A percentile compares a stretch with the other conserved stretches of the same genome.
phyloP scores from a whole-genome alignment of 2,797 vertebrate genomes.

The Leontocebus nigricollis region DNA sequence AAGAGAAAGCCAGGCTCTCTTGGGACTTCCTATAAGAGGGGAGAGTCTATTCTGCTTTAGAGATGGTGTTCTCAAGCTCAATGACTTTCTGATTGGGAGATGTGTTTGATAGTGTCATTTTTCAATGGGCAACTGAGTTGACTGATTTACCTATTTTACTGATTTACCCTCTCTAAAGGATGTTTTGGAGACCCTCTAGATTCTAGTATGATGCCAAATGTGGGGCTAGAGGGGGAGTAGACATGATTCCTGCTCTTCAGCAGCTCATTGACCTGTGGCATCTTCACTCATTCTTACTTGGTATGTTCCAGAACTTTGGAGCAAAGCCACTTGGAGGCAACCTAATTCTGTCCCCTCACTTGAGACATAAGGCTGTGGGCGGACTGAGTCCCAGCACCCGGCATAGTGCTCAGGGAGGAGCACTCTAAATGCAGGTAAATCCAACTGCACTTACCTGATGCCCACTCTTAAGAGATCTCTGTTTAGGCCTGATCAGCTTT shows the following conservation, averaged over 20 bases:
- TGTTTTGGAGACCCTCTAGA: not conserved
- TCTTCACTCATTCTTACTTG: not conserved
- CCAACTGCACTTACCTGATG: not conserved
- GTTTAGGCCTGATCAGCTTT: not conserved
- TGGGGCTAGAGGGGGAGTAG: not conserved
- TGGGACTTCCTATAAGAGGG: not conserved
- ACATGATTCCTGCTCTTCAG: not conserved
- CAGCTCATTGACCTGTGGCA: not conserved
- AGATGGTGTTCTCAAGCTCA: not conserved
- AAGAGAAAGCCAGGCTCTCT: not conserved
- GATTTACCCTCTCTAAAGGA: not conserved
- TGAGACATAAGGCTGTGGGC: not conserved
- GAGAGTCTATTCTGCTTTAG: not conserved
- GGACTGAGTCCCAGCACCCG: not conserved
- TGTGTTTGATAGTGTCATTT: not conserved
- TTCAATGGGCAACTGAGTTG: not conserved
- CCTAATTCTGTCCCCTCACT: not conserved
- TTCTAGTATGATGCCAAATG: not conserved
- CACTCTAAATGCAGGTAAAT: not conserved
- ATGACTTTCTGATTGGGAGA: not conserved
- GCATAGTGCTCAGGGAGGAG: not conserved
- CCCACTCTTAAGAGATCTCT: not conserved
- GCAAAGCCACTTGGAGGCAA: not conserved
- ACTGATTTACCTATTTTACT: not conserved
- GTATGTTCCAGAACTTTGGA: not conserved